Base-by-base conservation (phyloP, 2,888 invertebrate genomes). In the Noctua janthina region DNA sequence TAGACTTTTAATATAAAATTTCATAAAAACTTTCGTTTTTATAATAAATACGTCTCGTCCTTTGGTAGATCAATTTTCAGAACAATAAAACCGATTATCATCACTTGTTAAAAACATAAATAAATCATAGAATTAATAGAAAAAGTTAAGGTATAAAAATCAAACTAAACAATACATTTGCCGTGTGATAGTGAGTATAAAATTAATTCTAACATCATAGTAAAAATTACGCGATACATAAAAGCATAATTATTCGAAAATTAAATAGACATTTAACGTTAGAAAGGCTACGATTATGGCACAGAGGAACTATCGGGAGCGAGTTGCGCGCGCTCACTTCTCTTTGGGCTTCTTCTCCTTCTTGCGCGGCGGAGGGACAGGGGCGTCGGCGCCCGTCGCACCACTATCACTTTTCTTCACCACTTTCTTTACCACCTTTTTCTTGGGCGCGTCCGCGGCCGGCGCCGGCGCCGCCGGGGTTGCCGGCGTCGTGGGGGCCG, bases 281-380 rank as follows among this genome's bases (percentile, higher is more conserved):
- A 94, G 87, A 92, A 92, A 93, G 94, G 93, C 93, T 95, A 96
- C 90, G 93, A 91, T 91, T 95, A 96, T 96, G 96, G 96, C 96
- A 96, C 96, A 94, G 95, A 95, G 95, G 95, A 96, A 96, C 94
- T 94, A 91, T 91, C 84, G 91, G 91, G 92, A 93, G 93, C 92
- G 92, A 85, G 91, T 87, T 91, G 92, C 91, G 90, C 88, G 91
- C 93, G 94, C 94, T 96, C 94, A 96, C 92, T 96, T 95, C 89
- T 97, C 96, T 95, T 97, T 97, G 93, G 97, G 97, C 90, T 97
- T 97, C 94, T 97, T 97, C 93, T 96, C 97, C 94, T 97, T 97
- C 93, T 97, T 97, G 87, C 97, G 96, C 86, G 97, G 97, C 88
- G 97, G 97, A 87, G 97, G 97, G 76, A 97, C 97, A 66, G 97